Evolutionary conservation across 2,113 vertebrate species (phyloP), one percentile per base, ranked within the genome.

Genomic region (Procavia capensis): DNA sequence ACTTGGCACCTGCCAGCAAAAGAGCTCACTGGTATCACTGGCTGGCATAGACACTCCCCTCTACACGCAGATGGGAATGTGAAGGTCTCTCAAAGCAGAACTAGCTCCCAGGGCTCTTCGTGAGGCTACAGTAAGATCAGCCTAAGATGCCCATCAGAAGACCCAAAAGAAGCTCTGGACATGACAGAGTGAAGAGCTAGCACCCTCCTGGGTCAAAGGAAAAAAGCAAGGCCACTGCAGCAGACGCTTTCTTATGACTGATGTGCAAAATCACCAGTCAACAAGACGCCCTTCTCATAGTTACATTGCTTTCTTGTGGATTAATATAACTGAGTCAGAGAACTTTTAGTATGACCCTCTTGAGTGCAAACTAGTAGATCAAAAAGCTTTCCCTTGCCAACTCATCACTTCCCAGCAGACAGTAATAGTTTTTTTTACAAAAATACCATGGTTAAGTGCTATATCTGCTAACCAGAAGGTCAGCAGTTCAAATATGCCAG

Each of bases 1-100:
- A 97, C 96, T 91, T 92, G 95, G 82, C 95, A 97, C 89, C 95
- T 95, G 88, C 74, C 72, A 72, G 82, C 54, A 1, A 79, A 84
- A 87, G 82, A 88, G 70, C 54, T 57, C 13, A 75, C 3, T 39
- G 80, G 92, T 54, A 14, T 63, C 63, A 64, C 1, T n/a, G 78
- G 24, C 76, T 87, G 50, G 6, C 20, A 5, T 10, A 10, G 45
- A 47, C 2, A 1, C n/a, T 10, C 39, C 41, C 34, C 66, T 45
- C 39, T 2, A 0, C 1, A 27, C 14, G 2, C 0, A 0, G 20
- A 86, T 81, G 34, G 47, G 64, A 34, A 54, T 0, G 0, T 4
- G 19, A 36, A 54, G 87, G 20, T 34, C 80, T 13, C 39, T 27
- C 41, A 0, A 78, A 81, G 59, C 25, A 66, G 31, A 50, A 61